Conservation (phyloP, 1,140 invertebrate species). For the Homalodisca vitripennis region DNA sequence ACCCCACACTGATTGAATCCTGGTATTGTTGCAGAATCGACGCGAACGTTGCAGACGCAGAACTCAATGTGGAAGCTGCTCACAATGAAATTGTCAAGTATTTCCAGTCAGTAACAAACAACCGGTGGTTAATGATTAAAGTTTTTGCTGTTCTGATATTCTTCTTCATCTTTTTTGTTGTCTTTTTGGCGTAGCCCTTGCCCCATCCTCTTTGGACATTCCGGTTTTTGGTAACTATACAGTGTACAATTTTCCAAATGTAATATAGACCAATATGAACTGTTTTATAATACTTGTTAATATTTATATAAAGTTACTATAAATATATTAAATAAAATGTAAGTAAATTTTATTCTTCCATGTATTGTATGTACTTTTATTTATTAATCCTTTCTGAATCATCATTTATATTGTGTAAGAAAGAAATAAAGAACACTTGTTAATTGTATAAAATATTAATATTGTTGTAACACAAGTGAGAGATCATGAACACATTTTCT, state of each 20-base stretch:
- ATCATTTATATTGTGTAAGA: no score
- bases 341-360: no score
- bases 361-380: no score
- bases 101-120: constrained; percentile 96
- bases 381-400: no score
- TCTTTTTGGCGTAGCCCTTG: constrained; percentile 79
- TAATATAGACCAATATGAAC: constrained; percentile 20
- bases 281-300: constrained; percentile 17
- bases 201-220: not conserved
- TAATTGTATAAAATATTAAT: no score
- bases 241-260: constrained; percentile 15
- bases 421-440: no score
- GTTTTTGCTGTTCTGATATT: constrained; percentile 98
- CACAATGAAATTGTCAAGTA: constrained; percentile 97
- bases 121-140: constrained; percentile 99
- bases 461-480: no score
- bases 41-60: constrained; percentile 93
- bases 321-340: constrained; percentile 8
- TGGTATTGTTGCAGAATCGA: constrained; percentile 75
- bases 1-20: not conserved
- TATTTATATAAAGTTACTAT: constrained; percentile 22
- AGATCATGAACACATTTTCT: no score
- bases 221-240: constrained; percentile 14
- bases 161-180: constrained; percentile 98
- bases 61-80: constrained; percentile 96